These are phyloP conservation scores for Zaprionus capensis DNA, from an alignment of 1,140 invertebrate genomes.

Conservation along the genomic window DNA sequence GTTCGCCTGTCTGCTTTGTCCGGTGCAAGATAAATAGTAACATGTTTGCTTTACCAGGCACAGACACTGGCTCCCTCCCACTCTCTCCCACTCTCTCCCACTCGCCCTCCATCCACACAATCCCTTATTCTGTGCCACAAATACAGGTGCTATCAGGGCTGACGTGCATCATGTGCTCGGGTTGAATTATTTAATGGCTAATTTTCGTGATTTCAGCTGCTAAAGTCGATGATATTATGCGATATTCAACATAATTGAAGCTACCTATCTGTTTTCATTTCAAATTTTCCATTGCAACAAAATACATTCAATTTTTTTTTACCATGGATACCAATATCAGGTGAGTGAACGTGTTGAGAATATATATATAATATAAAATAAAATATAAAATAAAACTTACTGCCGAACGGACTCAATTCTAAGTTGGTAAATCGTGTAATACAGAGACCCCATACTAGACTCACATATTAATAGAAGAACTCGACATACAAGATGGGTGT, in stretches of 20 bases:
- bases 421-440: too few species aligned
- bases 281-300: conserved; percentile 13
- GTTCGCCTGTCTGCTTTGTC: conserved; percentile 52
- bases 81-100: background rate
- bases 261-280: background rate
- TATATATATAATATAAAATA: too few species aligned
- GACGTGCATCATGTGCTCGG: conserved; percentile 58
- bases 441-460: too few species aligned
- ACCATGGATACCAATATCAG: conserved; percentile 23
- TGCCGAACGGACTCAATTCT: too few species aligned
- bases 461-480: too few species aligned
- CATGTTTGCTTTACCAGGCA: conserved; percentile 61
- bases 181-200: conserved; percentile 62
- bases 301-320: conserved; percentile 29
- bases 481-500: too few species aligned
- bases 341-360: conserved; percentile 5
- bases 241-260: conserved; percentile 26
- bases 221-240: conserved; percentile 24
- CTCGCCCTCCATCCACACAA: background rate
- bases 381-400: too few species aligned
- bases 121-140: conserved; percentile 14
- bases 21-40: conserved; percentile 72
- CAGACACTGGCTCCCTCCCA: background rate
- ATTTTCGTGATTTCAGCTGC: conserved; percentile 46
- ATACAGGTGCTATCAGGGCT: conserved; percentile 33